Evolutionary conservation across 1,140 invertebrate genomes (phyloP).

Genomic region (Formica selysi): DNA sequence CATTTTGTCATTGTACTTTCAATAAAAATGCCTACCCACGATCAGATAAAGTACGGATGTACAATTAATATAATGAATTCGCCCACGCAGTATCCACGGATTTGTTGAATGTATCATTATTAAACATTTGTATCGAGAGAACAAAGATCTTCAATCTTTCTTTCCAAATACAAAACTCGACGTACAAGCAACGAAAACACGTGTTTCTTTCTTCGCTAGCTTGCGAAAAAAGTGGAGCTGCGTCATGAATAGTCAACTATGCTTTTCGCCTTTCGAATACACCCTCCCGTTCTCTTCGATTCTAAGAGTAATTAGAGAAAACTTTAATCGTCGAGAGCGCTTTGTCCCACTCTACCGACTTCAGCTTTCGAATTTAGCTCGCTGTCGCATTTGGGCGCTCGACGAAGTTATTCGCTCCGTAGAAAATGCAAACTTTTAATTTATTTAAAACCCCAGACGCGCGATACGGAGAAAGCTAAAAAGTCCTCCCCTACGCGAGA

Average conservation of each 20-base stretch:
- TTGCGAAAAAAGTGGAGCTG: background rate
- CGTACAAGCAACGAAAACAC: background rate
- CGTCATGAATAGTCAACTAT: constrained; percentile 36
- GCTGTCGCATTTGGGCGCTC: constrained; percentile 19
- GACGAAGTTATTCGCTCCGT: constrained; percentile 1
- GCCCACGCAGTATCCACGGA: background rate
- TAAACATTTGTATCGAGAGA: constrained; percentile 24
- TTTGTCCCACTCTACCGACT: constrained; percentile 20
- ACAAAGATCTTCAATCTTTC: background rate
- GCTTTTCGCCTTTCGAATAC: background rate
- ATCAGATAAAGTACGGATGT: background rate
- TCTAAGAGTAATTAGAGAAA: constrained; percentile 67
- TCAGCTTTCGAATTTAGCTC: constrained; percentile 26
- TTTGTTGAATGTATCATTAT: constrained; percentile 36
- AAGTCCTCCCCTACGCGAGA: constrained; percentile 13
- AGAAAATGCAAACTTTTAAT: constrained; percentile 75
- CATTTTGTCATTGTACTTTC: constrained; percentile 9
- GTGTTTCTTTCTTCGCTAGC: constrained; percentile 19
- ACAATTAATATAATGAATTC: constrained; percentile 45
- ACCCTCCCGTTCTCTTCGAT: background rate
- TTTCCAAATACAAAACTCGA: constrained; percentile 6
- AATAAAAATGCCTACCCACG: constrained; percentile 19
- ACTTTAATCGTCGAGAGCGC: constrained; percentile 41
- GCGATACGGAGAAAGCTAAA: background rate
- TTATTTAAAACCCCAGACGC: constrained; percentile 72